Evolutionary conservation across 2,888 invertebrate species (phyloP), one percentile per base, ranked within the genome.

Genomic region (Parnassius glacialis): DNA sequence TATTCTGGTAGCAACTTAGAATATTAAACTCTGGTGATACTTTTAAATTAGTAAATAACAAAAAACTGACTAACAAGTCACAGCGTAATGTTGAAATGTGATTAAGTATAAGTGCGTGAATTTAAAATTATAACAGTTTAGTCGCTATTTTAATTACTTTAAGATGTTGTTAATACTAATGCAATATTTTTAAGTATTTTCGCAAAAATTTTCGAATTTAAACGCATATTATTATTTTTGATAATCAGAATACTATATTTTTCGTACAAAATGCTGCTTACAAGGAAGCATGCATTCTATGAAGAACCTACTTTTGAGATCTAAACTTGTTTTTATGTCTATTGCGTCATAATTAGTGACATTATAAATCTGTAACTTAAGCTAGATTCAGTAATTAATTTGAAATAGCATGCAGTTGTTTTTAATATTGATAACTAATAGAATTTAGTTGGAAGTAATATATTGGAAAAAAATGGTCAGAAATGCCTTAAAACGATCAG

Each of bases 211-310:
- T 76, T 76, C 73, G 76, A 80, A 74, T 74, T 79, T 79, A 75
- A 74, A 82, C 76, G 78, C 78, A 73, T 76, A 79, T 75, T 85
- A 80, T 90, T 90, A 90, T 90, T 90, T 90, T 90, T 90, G 90
- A 90, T 90, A 90, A 85, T 84, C 84, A 80, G 80, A 83, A 85
- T 62, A 76, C 76, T 84, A 84, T 87, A 87, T 87, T 89, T 88
- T 88, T 85, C 85, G 81, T 87, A 87, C 81, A 72, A 74, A 75
- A 80, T 80, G 84, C 83, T 78, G 76, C 84, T 85, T 89, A 70
- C 75, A 83, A 85, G 89, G 86, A 78, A 82, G 81, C 81, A 75
- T 78, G 76, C 74, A 68, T 74, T 83, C 79, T 83, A 75, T 71
- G 68, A 80, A 65, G 78, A 78, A 71, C 76, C 71, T 86, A 85